Evolutionary conservation across 2,888 invertebrate genomes (phyloP).

Genomic region (Temnothorax unifasciatus): DNA sequence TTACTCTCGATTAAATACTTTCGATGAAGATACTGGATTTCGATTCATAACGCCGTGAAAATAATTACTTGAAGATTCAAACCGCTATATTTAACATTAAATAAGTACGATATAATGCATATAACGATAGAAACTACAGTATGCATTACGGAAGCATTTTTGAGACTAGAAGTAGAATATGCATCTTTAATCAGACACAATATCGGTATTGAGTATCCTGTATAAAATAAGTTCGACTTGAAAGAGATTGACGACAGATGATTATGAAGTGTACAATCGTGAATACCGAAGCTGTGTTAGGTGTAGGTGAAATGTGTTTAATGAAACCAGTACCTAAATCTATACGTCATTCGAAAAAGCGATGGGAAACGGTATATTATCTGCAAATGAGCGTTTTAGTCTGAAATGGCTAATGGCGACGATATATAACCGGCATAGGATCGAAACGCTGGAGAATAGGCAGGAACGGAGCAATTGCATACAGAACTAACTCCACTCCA

Average conservation of each 20-base stretch:
- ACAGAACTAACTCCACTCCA: slow-evolving; percentile 75
- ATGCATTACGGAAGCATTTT: neutral
- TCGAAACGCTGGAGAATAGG: slow-evolving; percentile 74
- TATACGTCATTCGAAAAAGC: neutral
- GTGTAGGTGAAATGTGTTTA: neutral
- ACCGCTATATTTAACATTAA: neutral
- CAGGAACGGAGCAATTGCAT: slow-evolving; percentile 78
- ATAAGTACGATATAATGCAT: neutral
- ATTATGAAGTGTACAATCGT: neutral
- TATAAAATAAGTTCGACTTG: neutral
- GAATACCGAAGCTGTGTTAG: neutral
- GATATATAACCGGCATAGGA: slow-evolving; percentile 55
- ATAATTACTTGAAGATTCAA: neutral
- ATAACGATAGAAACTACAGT: neutral
- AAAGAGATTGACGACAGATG: neutral
- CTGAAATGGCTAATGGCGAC: slow-evolving; percentile 38
- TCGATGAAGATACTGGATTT: neutral
- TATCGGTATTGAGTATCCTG: neutral
- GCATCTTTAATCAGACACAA: neutral
- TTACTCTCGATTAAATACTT: slow-evolving; percentile 6
- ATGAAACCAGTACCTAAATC: neutral
- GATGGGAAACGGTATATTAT: neutral
- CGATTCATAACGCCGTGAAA: neutral
- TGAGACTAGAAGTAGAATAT: neutral
- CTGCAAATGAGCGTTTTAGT: slow-evolving; percentile 15